Evolutionary conservation across 2,797 vertebrate genomes (phyloP), one percentile per base, ranked within the genome.

Genomic region (Threskiornis aethiopicus): DNA sequence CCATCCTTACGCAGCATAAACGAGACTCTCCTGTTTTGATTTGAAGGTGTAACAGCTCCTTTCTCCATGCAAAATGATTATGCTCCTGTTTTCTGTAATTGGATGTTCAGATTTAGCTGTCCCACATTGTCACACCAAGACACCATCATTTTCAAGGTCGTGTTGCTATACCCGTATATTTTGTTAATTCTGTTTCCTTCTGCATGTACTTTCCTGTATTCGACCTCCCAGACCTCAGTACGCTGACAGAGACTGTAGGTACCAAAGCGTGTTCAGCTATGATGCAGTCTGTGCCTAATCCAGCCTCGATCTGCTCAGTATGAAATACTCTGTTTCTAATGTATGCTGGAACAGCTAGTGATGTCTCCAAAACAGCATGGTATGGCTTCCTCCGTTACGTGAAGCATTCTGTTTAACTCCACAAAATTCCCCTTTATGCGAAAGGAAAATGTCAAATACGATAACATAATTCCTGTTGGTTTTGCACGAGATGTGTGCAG

Each of bases 221-320:
- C 55, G 21, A 31, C 28, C 18, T 94, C 33, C 9, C 65, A 77
- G 72, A 44, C 20, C 9, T 57, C 33, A 24, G 4, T 49, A 15
- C 4, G 1, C 26, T 84, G 64, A 31, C 9, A 58, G 67, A 80
- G 26, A 73, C 39, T 0, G 0, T 21, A n/a, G 51, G 15, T 57
- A 19, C 41, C 62, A 1, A 75, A 58, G 20, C 10, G 4, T 14
- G 5, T 55, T 89, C 39, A 31, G 51, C 51, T 69, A 0, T 31
- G n/a, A 12, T 55, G 22, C 1, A 2, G n/a, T 58, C 55, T 0
- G 0, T 94, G 67, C 42, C 86, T 89, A 42, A 84, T 79, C 16
- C 39, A 76, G 54, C 46, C 83, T 55, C 33, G 17, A 41, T 82
- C 42, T 42, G n/a, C 75, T 92, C 59, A 13, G 54, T 85, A 8